Evolutionary conservation across 2,797 vertebrate species (phyloP).

Genomic region (Macrochelys suwanniensis): DNA sequence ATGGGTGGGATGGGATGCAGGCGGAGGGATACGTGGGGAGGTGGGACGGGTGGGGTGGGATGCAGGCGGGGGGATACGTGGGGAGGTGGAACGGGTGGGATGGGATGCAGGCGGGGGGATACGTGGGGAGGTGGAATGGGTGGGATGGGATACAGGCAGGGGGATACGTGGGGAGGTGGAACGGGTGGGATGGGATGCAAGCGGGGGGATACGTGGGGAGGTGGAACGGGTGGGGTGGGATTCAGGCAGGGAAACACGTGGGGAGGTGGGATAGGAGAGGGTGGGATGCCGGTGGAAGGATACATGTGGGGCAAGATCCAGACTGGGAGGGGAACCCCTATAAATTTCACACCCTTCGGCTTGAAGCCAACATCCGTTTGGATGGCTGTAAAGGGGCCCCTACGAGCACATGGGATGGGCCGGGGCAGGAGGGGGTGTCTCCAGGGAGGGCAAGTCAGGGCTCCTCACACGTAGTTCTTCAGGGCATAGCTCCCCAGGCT

Average conservation of each 20-base stretch:
- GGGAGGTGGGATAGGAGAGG: neutral
- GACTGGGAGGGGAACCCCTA: accelerated
- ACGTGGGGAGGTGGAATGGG: neutral
- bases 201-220: too few species aligned
- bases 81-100: neutral
- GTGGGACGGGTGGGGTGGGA: too few species aligned
- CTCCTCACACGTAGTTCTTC: conserved; percentile 88
- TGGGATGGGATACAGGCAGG: neutral
- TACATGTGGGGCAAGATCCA: neutral
- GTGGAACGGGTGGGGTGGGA: too few species aligned
- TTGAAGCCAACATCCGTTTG: neutral
- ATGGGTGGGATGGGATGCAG: accelerated
- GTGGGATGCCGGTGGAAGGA: too few species aligned
- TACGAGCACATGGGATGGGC: neutral
- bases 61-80: neutral
- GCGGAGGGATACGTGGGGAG: neutral
- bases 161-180: neutral
- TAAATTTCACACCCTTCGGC: neutral
- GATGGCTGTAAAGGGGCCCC: neutral
- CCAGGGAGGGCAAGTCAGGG: accelerated
- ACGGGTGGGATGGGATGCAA: too few species aligned
- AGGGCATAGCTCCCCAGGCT: conserved; percentile 82
- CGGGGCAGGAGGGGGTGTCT: neutral
- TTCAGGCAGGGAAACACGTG: too few species aligned
- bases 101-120: neutral